A percentile compares a stretch with the other conserved stretches of the same genome.
phyloP scores from a whole-genome alignment of 92 coral and sea anemone species.

The Galaxea fascicularis region DNA sequence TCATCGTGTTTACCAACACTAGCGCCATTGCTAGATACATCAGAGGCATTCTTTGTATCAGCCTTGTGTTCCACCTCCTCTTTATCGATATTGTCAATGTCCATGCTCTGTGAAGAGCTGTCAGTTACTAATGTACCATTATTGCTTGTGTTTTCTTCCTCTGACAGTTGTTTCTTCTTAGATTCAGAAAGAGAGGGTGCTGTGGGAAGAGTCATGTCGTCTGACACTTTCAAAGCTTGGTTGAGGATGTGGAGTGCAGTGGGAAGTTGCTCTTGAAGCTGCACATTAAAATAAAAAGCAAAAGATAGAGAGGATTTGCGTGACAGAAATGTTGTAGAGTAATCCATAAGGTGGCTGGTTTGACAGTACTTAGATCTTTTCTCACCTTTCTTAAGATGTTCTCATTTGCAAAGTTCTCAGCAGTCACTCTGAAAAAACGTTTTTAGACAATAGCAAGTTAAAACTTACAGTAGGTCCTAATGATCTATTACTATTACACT shows the following conservation, averaged over 20 bases:
- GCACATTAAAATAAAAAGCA: background rate
- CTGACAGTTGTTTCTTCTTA: background rate
- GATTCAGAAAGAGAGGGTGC: slow-evolving; percentile 18
- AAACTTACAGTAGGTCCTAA: background rate
- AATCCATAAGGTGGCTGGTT: background rate
- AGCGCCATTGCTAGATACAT: slow-evolving; percentile 5
- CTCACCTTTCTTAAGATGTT: slow-evolving; percentile 65
- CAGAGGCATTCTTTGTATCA: slow-evolving; percentile 22
- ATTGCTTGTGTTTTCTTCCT: background rate
- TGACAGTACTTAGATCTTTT: background rate
- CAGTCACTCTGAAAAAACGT: slow-evolving; percentile 7
- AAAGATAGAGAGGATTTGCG: background rate
- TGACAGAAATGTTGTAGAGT: background rate
- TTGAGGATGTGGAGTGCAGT: slow-evolving; percentile 68
- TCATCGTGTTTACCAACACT: slow-evolving; percentile 17
- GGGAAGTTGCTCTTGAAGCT: slow-evolving; percentile 82
- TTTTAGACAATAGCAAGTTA: too few relatives aligned
- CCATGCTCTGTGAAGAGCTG: background rate
- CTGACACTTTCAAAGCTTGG: slow-evolving; percentile 69
- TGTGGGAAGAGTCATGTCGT: slow-evolving; percentile 72
- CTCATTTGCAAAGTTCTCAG: slow-evolving; percentile 63
- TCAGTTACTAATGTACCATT: slow-evolving; percentile 9
- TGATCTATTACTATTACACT: too few relatives aligned
- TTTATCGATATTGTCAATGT: background rate
- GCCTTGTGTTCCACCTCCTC: background rate